phyloP scores from a whole-genome alignment of 2,113 vertebrate genomes.

The Leucosticte australis region DNA sequence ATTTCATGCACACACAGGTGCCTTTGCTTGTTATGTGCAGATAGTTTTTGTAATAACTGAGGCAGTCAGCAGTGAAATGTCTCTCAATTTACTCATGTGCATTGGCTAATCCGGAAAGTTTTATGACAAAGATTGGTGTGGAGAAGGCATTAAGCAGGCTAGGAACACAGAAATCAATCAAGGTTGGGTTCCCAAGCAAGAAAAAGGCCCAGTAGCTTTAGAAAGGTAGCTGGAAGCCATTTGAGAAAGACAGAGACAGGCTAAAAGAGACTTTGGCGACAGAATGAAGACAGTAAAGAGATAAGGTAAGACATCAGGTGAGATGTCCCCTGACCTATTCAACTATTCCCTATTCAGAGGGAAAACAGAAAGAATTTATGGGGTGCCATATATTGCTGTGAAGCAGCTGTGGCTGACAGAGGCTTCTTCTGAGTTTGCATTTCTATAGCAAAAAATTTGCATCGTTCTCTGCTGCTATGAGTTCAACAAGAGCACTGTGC shows the following conservation, averaged over 20 bases:
- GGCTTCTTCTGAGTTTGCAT: not conserved
- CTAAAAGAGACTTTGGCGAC: not conserved
- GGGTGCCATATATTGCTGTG: not conserved
- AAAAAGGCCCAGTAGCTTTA: not conserved
- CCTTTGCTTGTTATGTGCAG: not conserved
- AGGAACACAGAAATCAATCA: not conserved
- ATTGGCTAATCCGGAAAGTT: not conserved
- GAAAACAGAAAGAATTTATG: not conserved
- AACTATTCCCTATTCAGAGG: not conserved
- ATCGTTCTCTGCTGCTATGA: not conserved
- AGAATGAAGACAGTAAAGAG: accelerated
- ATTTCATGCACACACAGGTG: accelerated
- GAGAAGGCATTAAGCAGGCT: not conserved
- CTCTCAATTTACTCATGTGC: not conserved
- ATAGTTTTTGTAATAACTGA: not conserved
- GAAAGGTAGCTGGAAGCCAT: not conserved
- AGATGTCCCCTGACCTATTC: not conserved
- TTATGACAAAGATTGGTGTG: not conserved
- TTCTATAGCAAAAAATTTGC: not conserved
- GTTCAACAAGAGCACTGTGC: not conserved
- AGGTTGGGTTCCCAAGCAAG: not conserved
- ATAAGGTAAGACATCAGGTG: not conserved
- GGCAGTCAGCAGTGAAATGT: not conserved
- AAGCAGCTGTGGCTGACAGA: not conserved
- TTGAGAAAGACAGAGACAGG: not conserved